These are phyloP conservation scores for Alosa alosa DNA, from an alignment of 2,113 vertebrate genomes.

Conservation along the genomic window DNA sequence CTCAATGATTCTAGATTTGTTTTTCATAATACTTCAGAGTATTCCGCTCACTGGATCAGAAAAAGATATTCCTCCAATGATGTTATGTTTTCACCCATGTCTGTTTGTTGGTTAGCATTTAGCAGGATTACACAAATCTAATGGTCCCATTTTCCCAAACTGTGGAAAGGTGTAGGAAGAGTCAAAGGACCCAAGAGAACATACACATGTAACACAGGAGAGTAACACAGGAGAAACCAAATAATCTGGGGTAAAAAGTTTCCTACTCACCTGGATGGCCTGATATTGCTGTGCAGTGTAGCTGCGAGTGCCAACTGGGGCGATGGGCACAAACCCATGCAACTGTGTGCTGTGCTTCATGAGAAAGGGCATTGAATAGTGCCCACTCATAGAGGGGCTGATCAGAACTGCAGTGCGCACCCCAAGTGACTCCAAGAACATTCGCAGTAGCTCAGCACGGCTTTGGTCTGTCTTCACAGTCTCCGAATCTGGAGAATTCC, in stretches of 20 bases:
- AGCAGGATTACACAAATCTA: no score
- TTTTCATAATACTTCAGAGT: neutral
- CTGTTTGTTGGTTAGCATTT: no score
- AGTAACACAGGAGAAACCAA: neutral
- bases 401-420: slow-evolving; percentile 77
- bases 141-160: no score
- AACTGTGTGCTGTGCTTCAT: slow-evolving; percentile 74
- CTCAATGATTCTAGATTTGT: neutral
- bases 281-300: slow-evolving; percentile 81
- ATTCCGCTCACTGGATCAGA: neutral
- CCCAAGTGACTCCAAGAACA: slow-evolving; percentile 75
- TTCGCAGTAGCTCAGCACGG: slow-evolving; percentile 78
- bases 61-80: neutral
- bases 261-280: slow-evolving; percentile 76
- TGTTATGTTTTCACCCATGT: no score
- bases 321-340: slow-evolving; percentile 83
- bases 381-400: slow-evolving; percentile 93
- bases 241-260: neutral
- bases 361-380: slow-evolving; percentile 87
- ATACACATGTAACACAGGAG: no score
- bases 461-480: slow-evolving; percentile 72
- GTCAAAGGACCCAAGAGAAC: no score
- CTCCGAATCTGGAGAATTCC: slow-evolving; percentile 75
- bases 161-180: no score
- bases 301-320: slow-evolving; percentile 82